phyloP scores from a whole-genome alignment of 2,797 vertebrate genomes.

The Saxicola maurus region DNA sequence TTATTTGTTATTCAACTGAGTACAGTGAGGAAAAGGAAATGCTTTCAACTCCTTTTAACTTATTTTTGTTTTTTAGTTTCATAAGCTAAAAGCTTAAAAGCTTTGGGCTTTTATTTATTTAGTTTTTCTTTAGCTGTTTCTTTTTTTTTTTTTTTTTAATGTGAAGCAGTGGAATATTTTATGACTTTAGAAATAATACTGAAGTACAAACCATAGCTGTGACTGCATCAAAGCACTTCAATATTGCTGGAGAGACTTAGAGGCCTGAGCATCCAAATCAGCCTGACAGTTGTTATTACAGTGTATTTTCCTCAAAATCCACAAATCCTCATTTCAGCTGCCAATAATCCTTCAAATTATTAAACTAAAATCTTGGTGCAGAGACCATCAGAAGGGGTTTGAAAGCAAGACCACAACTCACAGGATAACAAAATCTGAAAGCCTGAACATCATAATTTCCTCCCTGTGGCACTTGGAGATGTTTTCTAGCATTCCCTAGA shows the following conservation, averaged over 20 bases:
- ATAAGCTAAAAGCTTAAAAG: neutral
- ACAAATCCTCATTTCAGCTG: neutral
- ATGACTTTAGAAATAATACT: neutral
- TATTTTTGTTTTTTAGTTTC: neutral
- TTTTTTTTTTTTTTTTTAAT: neutral
- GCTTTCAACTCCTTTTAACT: neutral
- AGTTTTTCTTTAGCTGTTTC: neutral
- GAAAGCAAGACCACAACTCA: neutral
- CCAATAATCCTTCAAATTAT: neutral
- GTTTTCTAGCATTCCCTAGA: neutral
- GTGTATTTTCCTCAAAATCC: neutral
- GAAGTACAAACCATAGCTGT: neutral
- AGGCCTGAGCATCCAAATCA: constrained; percentile 30
- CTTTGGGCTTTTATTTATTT: neutral
- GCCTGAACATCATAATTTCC: neutral
- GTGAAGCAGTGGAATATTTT: neutral
- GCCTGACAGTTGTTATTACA: constrained; percentile 4
- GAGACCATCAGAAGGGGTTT: neutral
- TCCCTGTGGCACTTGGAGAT: neutral
- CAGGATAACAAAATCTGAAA: neutral
- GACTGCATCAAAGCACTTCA: constrained; percentile 31
- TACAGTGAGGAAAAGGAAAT: neutral
- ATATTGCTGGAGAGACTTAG: neutral
- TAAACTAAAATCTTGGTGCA: neutral
- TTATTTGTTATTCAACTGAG: neutral